These are phyloP conservation scores for Drosophila meridiana DNA, from an alignment of 2,888 invertebrate genomes.

Conservation along the genomic window DNA sequence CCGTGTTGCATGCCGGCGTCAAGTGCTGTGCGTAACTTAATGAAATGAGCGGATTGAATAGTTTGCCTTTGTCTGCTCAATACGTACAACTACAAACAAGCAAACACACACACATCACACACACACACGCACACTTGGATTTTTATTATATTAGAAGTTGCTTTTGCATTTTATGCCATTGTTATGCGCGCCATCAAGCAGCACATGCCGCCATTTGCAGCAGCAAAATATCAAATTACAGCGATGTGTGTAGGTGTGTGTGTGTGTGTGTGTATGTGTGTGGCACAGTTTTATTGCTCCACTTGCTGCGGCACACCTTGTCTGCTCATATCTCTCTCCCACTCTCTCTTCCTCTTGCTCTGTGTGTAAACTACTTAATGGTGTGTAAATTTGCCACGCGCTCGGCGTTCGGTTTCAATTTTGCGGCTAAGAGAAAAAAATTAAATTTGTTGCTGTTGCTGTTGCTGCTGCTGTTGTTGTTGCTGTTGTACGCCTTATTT, in stretches of 20 bases:
- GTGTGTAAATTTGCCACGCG: constrained; percentile 82
- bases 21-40: constrained; percentile 72
- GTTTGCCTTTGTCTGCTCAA: constrained; percentile 51
- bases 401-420: constrained; percentile 73
- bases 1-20: constrained; percentile 57
- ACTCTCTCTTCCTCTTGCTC: constrained; percentile 4
- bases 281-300: constrained; percentile 59
- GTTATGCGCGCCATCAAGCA: constrained; percentile 64
- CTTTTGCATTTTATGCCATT: constrained; percentile 47
- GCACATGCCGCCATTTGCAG: constrained; percentile 65
- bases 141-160: constrained; percentile 74
- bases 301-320: constrained; percentile 64
- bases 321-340: constrained; percentile 14
- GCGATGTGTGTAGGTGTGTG: constrained; percentile 15
- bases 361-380: constrained; percentile 82
- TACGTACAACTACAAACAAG: constrained; percentile 16
- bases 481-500: constrained; percentile 47
- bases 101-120: constrained; percentile 4
- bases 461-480: constrained; percentile 16
- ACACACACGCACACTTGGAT: constrained; percentile 17
- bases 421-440: constrained; percentile 76
- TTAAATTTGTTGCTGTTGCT: constrained; percentile 54
- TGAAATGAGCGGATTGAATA: constrained; percentile 80
- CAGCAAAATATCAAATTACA: constrained; percentile 76
- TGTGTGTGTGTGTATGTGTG: constrained; percentile 27